These are phyloP conservation scores for Paramormyrops kingsleyae DNA, from an alignment of 2,113 vertebrate genomes.

Conservation along the genomic window DNA sequence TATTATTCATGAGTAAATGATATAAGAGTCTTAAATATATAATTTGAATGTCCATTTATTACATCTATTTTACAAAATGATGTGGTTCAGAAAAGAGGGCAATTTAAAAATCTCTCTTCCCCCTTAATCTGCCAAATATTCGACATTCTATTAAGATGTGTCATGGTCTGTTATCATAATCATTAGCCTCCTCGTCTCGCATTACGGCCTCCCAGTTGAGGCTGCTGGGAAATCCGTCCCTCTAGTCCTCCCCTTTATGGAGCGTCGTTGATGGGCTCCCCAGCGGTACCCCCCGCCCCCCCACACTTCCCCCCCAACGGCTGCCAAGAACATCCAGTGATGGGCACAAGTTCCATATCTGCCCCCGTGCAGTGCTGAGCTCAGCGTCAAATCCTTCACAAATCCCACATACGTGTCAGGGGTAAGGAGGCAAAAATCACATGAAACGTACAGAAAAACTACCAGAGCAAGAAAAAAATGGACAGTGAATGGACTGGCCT, in stretches of 20 bases:
- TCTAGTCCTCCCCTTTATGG: conserved; percentile 20
- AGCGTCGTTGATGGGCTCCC: neutral
- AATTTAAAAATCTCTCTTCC: conserved; percentile 16
- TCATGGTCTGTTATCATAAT: conserved; percentile 54
- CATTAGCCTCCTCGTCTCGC: conserved; percentile 48
- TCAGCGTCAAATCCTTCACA: neutral
- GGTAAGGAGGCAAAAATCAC: neutral
- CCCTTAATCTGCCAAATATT: conserved; percentile 42
- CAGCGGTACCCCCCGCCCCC: neutral
- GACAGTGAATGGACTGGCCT: neutral
- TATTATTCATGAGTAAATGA: neutral
- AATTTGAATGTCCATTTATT: neutral
- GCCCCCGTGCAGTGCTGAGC: neutral
- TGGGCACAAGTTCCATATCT: neutral
- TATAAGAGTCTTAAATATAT: neutral
- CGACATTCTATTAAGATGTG: conserved; percentile 55
- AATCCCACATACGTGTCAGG: neutral
- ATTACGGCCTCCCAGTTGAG: conserved; percentile 50
- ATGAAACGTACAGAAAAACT: neutral
- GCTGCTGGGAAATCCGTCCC: conserved; percentile 38
- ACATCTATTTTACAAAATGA: neutral
- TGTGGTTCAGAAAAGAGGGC: conserved; percentile 4
- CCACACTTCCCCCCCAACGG: neutral
- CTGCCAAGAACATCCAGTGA: neutral
- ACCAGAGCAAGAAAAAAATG: neutral